phyloP scores from a whole-genome alignment of 2,888 invertebrate species.

The Ariolimax columbianus region DNA sequence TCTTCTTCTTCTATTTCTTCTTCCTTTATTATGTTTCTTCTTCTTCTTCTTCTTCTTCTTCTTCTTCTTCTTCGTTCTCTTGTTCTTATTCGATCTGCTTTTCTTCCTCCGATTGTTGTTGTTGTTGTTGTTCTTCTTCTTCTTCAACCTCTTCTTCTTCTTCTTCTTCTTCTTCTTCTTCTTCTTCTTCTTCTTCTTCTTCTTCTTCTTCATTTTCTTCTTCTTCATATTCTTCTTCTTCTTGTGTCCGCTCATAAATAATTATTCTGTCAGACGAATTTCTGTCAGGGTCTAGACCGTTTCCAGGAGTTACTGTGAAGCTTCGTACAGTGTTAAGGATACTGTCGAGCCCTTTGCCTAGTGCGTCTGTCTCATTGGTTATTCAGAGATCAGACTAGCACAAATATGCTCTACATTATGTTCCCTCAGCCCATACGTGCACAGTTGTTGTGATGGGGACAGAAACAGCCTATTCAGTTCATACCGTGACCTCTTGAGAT shows the following conservation, averaged over 20 bases:
- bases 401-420: too few species aligned
- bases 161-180: constrained; percentile 14
- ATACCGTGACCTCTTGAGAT: too few species aligned
- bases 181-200: constrained; percentile 4
- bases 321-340: too few species aligned
- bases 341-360: too few species aligned
- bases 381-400: too few species aligned
- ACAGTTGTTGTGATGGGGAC: too few species aligned
- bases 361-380: too few species aligned
- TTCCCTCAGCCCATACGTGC: too few species aligned
- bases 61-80: background rate
- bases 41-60: background rate
- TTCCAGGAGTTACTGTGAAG: too few species aligned
- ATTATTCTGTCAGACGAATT: too few species aligned
- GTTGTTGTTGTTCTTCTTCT: background rate
- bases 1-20: background rate
- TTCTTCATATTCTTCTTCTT: background rate
- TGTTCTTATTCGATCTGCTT: background rate
- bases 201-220: background rate
- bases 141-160: constrained; percentile 1
- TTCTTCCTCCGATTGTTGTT: background rate
- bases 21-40: background rate
- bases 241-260: background rate
- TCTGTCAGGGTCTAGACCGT: too few species aligned
- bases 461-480: too few species aligned